Evolutionary conservation across 2,113 vertebrate genomes (phyloP).

Genomic region (Muntiacus reevesi): DNA sequence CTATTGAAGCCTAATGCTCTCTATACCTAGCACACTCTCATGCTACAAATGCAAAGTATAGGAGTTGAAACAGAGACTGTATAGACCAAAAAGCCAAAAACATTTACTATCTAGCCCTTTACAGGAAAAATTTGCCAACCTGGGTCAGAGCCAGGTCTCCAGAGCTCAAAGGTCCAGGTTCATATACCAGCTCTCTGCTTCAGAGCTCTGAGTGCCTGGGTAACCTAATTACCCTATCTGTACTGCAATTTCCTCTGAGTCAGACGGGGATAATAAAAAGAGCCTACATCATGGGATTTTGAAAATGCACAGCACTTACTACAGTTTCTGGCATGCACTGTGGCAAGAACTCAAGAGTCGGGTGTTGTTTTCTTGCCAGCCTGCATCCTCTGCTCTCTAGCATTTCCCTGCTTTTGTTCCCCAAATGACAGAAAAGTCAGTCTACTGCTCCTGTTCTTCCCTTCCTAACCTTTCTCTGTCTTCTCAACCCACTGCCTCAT

Average conservation of each 20-base stretch:
- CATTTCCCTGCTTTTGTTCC: not conserved
- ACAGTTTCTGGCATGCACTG: not conserved
- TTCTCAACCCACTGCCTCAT: not conserved
- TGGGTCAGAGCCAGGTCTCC: not conserved
- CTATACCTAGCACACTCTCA: not conserved
- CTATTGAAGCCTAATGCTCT: not conserved
- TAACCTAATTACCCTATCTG: not conserved
- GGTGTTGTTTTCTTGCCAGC: not conserved
- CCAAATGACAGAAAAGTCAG: not conserved
- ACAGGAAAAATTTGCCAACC: not conserved
- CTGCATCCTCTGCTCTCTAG: not conserved
- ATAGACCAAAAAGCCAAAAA: not conserved
- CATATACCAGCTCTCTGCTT: not conserved
- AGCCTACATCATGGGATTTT: not conserved
- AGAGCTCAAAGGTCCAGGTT: not conserved
- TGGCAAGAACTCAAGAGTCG: not conserved
- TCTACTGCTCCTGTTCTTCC: not conserved
- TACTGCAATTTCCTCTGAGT: not conserved
- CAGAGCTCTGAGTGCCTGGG: not conserved
- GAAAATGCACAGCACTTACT: not conserved
- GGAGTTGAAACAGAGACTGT: not conserved
- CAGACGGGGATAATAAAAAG: not conserved
- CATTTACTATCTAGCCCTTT: not conserved
- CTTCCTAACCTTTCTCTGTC: not conserved
- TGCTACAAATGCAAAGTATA: not conserved